These are phyloP conservation scores for Holotrichia oblita DNA, from an alignment of 1,140 invertebrate species.

Conservation along the genomic window DNA sequence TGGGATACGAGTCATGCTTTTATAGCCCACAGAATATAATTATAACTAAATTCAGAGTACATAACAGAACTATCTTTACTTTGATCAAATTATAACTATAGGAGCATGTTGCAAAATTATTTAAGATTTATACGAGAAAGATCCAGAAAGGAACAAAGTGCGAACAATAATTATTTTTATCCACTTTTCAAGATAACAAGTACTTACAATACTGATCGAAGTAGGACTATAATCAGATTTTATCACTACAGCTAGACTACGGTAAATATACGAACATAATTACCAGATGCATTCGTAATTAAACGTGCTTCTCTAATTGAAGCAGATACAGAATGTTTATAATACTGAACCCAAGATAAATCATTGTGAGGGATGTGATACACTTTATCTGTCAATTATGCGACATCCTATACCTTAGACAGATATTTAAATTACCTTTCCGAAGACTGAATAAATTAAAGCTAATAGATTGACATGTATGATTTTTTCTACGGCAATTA, in stretches of 20 bases:
- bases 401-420: conserved; percentile 16
- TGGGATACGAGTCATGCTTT: too few species aligned
- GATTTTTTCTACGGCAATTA: conserved; percentile 26
- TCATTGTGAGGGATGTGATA: conserved; percentile 31
- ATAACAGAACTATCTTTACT: neutral
- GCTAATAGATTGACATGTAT: conserved; percentile 28
- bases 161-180: too few species aligned
- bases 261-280: neutral
- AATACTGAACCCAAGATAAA: conserved; percentile 29
- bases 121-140: neutral
- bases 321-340: conserved; percentile 22
- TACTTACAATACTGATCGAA: neutral
- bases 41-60: neutral
- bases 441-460: conserved; percentile 30
- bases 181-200: neutral
- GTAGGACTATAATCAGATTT: neutral
- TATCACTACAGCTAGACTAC: neutral
- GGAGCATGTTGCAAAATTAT: neutral
- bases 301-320: conserved; percentile 25
- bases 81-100: neutral
- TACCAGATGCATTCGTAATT: conserved; percentile 24
- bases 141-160: too few species aligned
- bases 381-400: conserved; percentile 35
- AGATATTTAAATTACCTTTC: conserved; percentile 32
- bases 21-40: too few species aligned